phyloP scores from a whole-genome alignment of 2,113 vertebrate genomes.

The Amphiprion percula region DNA sequence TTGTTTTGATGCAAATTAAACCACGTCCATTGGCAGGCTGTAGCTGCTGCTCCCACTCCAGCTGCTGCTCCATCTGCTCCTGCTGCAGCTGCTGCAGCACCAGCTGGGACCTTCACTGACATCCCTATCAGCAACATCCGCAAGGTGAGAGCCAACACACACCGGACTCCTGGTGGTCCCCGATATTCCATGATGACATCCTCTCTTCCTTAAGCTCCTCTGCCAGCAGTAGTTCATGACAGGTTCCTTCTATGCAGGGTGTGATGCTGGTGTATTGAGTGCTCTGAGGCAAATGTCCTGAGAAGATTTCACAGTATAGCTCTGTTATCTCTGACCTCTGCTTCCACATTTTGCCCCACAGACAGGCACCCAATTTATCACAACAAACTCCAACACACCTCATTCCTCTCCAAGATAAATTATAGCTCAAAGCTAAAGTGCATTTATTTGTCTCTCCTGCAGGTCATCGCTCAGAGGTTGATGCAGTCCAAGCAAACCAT shows the following conservation, averaged over 20 bases:
- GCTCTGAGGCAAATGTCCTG: constrained; percentile 25
- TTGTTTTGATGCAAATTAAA: neutral
- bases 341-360: constrained; percentile 38
- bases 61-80: constrained; percentile 69
- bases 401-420: constrained; percentile 26
- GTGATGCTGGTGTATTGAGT: constrained; percentile 1
- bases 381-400: constrained; percentile 8
- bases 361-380: constrained; percentile 27
- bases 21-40: constrained; percentile 32
- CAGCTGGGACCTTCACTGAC: constrained; percentile 93
- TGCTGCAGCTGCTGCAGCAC: constrained; percentile 73
- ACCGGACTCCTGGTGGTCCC: neutral
- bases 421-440: constrained; percentile 45
- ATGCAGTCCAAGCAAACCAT: constrained; percentile 98
- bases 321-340: constrained; percentile 42
- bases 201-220: neutral
- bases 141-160: constrained; percentile 84
- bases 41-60: constrained; percentile 52
- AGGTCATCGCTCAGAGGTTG: constrained; percentile 98
- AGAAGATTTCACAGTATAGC: constrained; percentile 14
- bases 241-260: neutral
- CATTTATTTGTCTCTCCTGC: constrained; percentile 41
- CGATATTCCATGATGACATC: neutral
- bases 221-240: constrained; percentile 1
- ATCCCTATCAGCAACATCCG: constrained; percentile 96